Base-by-base conservation (phyloP, 2,888 invertebrate genomes). In the Melangyna quadrimaculata region DNA sequence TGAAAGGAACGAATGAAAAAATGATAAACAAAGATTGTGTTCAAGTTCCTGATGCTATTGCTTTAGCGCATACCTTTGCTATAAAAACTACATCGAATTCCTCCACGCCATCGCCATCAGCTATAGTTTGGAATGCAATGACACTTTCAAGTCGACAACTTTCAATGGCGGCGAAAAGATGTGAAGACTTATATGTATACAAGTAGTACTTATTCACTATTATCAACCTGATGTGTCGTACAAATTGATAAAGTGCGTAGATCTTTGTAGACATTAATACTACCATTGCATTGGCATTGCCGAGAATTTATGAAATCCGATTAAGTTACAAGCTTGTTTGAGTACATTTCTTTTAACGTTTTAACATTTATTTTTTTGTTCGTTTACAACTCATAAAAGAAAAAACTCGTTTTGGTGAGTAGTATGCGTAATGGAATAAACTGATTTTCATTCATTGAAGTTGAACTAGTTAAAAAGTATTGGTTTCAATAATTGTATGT, bases 291-390 rank as follows among this genome's bases (percentile, higher is more conserved):
- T n/a, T n/a, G n/a, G n/a, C 72, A 27, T 37, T 27, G 37, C 17
- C 22, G 48, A 51, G 22, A 59, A 73, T 61, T 61, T 51, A 63
- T 48, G 27, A 51, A 73, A 73, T 22, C 72, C 72, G 61, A 73
- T 73, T 73, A 48, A 14, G 17, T 61, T 61, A 51, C 48, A 65
- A 61, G 37, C 61, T 73, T 51, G 61, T 45, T 65, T 17, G 65
- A 65, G 45, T 65, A 17, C 51, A 24, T 59, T 61, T 48, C 35
- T 61, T 8, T 59, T 22, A 59, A 32, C 3, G 59, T 37, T 59
- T 59, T 59, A 22, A n/a, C 22, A 24, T 19, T 61, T 27, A 43
- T 10, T 61, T 40, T 61, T 17, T 40, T 40, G n/a, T n/a, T n/a
- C n/a, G n/a, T n/a, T 10, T 6, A 17, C 4, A n/a, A 37, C 27